Evolutionary conservation across 2,113 vertebrate genomes (phyloP).

Genomic region (Plecotus auritus): DNA sequence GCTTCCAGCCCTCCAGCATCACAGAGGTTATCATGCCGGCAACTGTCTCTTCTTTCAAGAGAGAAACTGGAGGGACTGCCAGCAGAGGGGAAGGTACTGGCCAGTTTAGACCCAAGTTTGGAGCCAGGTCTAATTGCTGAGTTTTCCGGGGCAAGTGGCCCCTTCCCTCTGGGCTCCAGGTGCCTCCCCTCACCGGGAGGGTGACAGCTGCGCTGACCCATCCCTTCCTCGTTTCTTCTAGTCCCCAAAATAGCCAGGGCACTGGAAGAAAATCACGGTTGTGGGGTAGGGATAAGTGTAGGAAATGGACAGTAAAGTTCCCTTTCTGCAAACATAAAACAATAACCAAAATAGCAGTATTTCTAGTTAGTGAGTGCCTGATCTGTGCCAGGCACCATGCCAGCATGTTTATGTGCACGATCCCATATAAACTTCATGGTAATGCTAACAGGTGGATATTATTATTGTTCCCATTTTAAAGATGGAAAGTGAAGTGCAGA

Average conservation of each 20-base stretch:
- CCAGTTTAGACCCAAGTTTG: not conserved
- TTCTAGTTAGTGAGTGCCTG: not conserved
- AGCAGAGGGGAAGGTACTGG: too few relatives aligned
- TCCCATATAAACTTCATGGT: not conserved
- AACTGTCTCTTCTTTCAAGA: not conserved
- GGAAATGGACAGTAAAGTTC: not conserved
- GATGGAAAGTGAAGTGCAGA: not conserved
- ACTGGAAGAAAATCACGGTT: not conserved
- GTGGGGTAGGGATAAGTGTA: not conserved
- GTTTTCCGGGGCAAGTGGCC: not conserved
- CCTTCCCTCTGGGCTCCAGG: not conserved
- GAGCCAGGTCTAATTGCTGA: not conserved
- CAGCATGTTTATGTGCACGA: not conserved
- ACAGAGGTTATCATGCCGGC: not conserved
- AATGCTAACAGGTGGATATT: not conserved
- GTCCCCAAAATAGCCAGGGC: not conserved
- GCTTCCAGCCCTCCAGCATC: not conserved
- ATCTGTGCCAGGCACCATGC: too few relatives aligned
- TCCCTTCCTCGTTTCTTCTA: not conserved
- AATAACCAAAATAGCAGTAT: not conserved
- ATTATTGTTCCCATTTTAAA: not conserved
- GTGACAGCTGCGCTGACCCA: rapidly evolving
- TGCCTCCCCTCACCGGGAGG: not conserved
- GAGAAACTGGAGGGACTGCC: not conserved
- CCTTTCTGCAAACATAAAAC: not conserved